A percentile compares a stretch with the other conserved stretches of the same genome.
Evolutionary conservation across 2,797 vertebrate species (phyloP).

Genomic region (Pelodytes ibericus): DNA sequence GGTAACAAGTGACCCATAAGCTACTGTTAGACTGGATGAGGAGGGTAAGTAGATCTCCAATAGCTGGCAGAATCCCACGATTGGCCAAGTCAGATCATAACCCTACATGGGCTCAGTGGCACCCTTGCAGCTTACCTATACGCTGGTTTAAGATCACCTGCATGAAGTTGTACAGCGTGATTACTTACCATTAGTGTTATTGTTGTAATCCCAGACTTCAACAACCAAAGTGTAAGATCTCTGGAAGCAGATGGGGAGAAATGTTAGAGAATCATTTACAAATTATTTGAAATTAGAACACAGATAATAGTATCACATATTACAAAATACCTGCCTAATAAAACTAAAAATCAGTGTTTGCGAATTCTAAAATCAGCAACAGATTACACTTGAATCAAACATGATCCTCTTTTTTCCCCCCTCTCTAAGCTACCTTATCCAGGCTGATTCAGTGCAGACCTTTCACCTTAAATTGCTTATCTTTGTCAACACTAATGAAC

Average conservation of each 20-base stretch:
- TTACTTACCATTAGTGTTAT: conserved; percentile 91
- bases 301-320: neutral
- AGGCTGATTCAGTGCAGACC: conserved; percentile 63
- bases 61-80: no score
- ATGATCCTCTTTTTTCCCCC: conserved; percentile 57
- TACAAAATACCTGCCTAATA: neutral
- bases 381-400: conserved; percentile 63
- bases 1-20: no score
- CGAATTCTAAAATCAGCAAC: conserved; percentile 62
- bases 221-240: conserved; percentile 96
- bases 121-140: no score
- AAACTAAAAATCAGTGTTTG: neutral
- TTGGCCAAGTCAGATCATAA: no score
- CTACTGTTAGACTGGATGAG: no score
- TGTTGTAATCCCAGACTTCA: conserved; percentile 94
- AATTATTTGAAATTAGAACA: no score
- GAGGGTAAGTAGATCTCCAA: no score
- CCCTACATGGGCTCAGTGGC: no score
- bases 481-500: conserved; percentile 64
- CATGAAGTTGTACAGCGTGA: no score
- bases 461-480: conserved; percentile 62
- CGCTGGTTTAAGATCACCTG: no score
- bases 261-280: no score
- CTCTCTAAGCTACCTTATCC: conserved; percentile 60
- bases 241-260: conserved; percentile 75